These are phyloP conservation scores for Chaetogeoica ovagalla DNA, from an alignment of 2,888 invertebrate genomes.

Conservation along the genomic window DNA sequence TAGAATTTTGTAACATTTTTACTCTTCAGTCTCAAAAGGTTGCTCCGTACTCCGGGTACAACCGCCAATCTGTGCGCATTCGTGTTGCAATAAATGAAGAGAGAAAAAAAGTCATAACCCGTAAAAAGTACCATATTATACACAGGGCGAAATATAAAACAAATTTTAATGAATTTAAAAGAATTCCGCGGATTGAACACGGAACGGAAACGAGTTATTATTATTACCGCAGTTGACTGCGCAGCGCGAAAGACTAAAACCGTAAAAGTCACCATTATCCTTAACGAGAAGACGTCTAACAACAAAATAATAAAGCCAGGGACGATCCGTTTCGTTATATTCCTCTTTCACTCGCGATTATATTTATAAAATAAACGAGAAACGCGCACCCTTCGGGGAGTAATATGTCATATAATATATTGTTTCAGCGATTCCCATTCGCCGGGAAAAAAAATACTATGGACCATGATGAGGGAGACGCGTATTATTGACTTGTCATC, in stretches of 20 bases:
- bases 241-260: background rate
- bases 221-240: too few species aligned
- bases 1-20: too few species aligned
- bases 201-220: too few species aligned
- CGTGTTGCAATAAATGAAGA: too few species aligned
- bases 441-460: conserved; percentile 17
- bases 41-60: too few species aligned
- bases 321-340: conserved; percentile 26
- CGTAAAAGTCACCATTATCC: background rate
- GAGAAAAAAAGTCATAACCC: too few species aligned
- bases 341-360: background rate
- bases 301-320: conserved; percentile 36
- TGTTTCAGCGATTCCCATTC: conserved; percentile 43
- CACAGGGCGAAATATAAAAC: too few species aligned
- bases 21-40: too few species aligned
- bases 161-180: too few species aligned
- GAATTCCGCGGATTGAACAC: too few species aligned
- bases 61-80: too few species aligned
- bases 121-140: too few species aligned
- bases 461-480: background rate
- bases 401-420: conserved; percentile 39
- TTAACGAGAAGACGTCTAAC: conserved; percentile 38
- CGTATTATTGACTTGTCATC: conserved; percentile 52
- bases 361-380: conserved; percentile 10
- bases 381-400: conserved; percentile 35